Conservation (phyloP, 2,113 vertebrate species). For the Tragelaphus imberbis region DNA sequence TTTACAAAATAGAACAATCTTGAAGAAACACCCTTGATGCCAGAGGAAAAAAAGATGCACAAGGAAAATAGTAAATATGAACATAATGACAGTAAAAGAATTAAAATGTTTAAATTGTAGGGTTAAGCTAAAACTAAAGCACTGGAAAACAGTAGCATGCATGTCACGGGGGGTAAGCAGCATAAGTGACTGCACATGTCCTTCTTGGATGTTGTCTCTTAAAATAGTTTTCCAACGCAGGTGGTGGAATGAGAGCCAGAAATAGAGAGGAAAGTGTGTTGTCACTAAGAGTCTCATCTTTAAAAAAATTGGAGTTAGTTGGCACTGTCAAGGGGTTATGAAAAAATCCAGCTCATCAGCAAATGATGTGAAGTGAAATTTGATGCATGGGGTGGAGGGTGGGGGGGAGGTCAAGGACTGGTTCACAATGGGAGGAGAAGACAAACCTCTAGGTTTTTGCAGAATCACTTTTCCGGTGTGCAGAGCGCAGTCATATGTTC, state of each 20-base stretch:
- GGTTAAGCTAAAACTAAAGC: not conserved
- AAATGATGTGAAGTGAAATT: not conserved
- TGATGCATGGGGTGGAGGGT: fast-evolving
- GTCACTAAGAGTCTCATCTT: not conserved
- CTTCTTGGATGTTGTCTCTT: not conserved
- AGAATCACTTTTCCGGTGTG: fast-evolving
- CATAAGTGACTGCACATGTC: fast-evolving
- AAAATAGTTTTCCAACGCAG: not conserved
- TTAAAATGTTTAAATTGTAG: not conserved
- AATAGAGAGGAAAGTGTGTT: not conserved
- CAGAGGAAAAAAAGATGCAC: not conserved
- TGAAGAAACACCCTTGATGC: not conserved
- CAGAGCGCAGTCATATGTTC: fast-evolving
- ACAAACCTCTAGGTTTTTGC: too few relatives aligned
- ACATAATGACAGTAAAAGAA: not conserved
- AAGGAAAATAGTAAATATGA: not conserved
- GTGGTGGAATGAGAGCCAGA: not conserved
- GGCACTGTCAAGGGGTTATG: too few relatives aligned
- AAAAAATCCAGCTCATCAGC: not conserved
- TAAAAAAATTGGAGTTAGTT: not conserved
- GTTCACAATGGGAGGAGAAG: fast-evolving
- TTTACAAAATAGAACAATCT: not conserved
- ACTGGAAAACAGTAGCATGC: fast-evolving
- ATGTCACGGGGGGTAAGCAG: fast-evolving
- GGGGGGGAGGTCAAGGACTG: fast-evolving